phyloP scores from a whole-genome alignment of 2,113 vertebrate genomes.

The Murina feae region DNA sequence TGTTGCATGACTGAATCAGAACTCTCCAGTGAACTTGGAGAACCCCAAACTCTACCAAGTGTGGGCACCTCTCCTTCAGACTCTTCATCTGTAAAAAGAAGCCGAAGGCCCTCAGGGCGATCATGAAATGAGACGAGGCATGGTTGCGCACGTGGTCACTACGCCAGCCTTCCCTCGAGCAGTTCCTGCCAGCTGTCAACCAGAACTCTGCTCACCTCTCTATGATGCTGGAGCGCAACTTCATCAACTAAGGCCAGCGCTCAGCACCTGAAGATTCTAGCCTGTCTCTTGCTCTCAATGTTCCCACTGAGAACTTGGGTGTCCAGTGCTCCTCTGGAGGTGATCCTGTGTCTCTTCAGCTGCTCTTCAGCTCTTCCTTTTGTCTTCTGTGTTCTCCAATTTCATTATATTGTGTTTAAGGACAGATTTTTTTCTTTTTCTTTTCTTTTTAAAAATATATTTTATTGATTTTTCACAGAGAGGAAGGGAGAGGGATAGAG shows the following conservation, averaged over 20 bases:
- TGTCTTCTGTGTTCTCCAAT: background rate
- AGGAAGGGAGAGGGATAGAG: no score
- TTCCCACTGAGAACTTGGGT: background rate
- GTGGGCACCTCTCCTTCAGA: background rate
- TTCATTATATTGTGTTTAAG: background rate
- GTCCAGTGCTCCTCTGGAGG: background rate
- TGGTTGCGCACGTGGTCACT: rapidly evolving
- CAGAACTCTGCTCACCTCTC: background rate
- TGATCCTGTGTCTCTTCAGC: background rate
- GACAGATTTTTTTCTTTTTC: background rate
- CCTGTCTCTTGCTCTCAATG: background rate
- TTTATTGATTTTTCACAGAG: no score
- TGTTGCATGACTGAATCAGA: background rate
- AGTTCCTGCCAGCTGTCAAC: background rate
- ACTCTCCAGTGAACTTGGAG: background rate
- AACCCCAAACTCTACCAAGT: background rate
- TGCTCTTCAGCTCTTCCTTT: background rate
- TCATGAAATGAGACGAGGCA: background rate
- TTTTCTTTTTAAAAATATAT: no score
- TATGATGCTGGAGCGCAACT: background rate
- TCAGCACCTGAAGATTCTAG: background rate
- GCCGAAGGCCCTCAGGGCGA: background rate
- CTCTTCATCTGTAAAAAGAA: background rate
- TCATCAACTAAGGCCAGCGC: background rate
- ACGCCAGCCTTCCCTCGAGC: rapidly evolving